These are phyloP conservation scores for Campoletis raptor DNA, from an alignment of 2,888 invertebrate genomes.

Conservation along the genomic window DNA sequence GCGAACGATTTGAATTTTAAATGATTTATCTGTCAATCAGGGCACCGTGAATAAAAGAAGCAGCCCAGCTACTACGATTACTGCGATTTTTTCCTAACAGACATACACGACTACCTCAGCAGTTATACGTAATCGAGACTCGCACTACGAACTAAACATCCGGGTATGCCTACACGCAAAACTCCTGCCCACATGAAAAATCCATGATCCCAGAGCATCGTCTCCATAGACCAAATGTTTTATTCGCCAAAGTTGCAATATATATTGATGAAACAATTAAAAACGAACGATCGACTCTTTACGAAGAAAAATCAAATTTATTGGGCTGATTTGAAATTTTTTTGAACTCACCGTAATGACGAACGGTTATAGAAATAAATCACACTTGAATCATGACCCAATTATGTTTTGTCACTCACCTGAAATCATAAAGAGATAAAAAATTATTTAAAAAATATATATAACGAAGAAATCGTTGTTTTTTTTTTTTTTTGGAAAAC, in stretches of 20 bases:
- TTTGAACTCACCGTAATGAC: not conserved
- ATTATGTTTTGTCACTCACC: conserved; percentile 31
- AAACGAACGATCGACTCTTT: not conserved
- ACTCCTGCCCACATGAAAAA: conserved; percentile 66
- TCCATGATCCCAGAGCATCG: conserved; percentile 40
- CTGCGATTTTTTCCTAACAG: conserved; percentile 24
- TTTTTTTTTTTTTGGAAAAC: no score
- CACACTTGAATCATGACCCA: not conserved
- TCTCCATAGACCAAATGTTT: not conserved
- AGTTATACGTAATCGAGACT: conserved; percentile 51
- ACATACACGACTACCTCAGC: conserved; percentile 22
- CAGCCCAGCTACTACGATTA: conserved; percentile 17
- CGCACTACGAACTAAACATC: conserved; percentile 63
- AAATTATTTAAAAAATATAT: not conserved
- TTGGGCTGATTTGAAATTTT: not conserved
- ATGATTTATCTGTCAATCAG: conserved; percentile 59
- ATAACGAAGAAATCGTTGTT: not conserved
- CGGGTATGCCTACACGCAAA: conserved; percentile 69
- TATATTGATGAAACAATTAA: not conserved
- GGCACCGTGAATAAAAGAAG: conserved; percentile 48
- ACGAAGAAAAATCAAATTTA: not conserved
- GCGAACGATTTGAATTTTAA: conserved; percentile 57
- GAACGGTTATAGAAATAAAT: not conserved
- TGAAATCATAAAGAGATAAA: conserved; percentile 28
- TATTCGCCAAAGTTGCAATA: not conserved